Evolutionary conservation across 1,140 invertebrate species (phyloP), one percentile per base, ranked within the genome.

Genomic region (Cotesia chilonis): DNA sequence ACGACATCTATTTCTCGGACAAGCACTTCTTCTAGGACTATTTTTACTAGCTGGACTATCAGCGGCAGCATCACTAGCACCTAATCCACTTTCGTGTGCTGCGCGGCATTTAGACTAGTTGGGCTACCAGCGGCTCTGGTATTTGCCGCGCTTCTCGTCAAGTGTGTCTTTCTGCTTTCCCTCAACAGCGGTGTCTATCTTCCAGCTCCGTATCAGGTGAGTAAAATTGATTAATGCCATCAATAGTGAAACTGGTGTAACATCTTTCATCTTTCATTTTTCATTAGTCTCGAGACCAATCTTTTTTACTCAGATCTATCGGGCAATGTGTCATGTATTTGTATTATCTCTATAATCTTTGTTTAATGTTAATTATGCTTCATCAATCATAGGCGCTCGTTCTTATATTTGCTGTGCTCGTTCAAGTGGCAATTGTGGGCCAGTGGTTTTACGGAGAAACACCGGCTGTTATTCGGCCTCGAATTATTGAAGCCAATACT

Each of bases 91-190:
- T 51, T 94, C 94, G 0, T 98, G 96, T 79, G 94, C 93, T 98
- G 96, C 79, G 94, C 93, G 9, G 91, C 95, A 10, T 93, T 94
- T 69, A 88, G 95, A 52, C 92, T 97, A 74, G 92, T 95, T 14
- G 96, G 96, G 36, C 89, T 97, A 12, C 91, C 94, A 3, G 96
- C 96, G 76, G 91, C 94, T 12, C 88, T 97, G n/a, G 93, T 97
- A 20, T 98, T 97, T 83, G 93, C 94, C 12, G 93, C 96, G 0
- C 89, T 98, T 35, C 89, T 98, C 68, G 96, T 98, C 72, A 98
- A 98, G 86, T 95, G 95, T 81, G 94, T 98, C 60, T 97, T 98
- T 81, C 89, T 98, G 54, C 91, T 98, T 73, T 96, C 95, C 77
- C 90, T 97, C 51, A 95, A 97, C 81, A 92, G 93, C 37, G 95